Evolutionary conservation across 2,113 vertebrate genomes (phyloP).

Genomic region (Parotia lawesii): DNA sequence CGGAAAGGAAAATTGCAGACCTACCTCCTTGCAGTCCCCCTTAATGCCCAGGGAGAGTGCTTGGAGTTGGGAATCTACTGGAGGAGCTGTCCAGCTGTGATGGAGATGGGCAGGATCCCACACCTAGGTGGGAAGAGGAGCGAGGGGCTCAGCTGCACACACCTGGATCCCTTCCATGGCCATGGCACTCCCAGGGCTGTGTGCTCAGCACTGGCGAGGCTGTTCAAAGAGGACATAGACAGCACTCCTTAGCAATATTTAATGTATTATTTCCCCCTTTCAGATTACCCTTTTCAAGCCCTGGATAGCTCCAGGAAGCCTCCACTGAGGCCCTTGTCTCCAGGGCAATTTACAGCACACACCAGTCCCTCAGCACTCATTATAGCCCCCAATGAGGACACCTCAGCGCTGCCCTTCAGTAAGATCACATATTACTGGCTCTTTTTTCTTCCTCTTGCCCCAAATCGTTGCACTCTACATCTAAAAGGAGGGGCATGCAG

Average conservation of each 20-base stretch:
- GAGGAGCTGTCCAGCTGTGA: neutral
- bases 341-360: neutral
- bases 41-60: no score
- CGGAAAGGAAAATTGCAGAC: neutral
- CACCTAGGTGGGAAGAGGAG: neutral
- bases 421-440: neutral
- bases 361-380: neutral
- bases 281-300: neutral
- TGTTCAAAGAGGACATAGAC: neutral
- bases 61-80: neutral
- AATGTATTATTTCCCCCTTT: neutral
- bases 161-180: neutral
- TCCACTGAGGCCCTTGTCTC: neutral
- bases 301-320: neutral
- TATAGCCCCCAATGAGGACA: neutral
- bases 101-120: neutral
- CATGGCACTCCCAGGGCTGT: neutral
- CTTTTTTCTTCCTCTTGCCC: constrained; percentile 30
- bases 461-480: constrained; percentile 45
- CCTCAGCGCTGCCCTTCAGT: neutral
- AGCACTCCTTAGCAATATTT: neutral
- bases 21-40: neutral
- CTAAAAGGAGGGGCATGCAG: neutral
- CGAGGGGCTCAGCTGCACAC: accelerated
- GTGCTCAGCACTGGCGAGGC: neutral